phyloP scores from a whole-genome alignment of 2,797 vertebrate species.

The Cynodonichthys magdalenae region DNA sequence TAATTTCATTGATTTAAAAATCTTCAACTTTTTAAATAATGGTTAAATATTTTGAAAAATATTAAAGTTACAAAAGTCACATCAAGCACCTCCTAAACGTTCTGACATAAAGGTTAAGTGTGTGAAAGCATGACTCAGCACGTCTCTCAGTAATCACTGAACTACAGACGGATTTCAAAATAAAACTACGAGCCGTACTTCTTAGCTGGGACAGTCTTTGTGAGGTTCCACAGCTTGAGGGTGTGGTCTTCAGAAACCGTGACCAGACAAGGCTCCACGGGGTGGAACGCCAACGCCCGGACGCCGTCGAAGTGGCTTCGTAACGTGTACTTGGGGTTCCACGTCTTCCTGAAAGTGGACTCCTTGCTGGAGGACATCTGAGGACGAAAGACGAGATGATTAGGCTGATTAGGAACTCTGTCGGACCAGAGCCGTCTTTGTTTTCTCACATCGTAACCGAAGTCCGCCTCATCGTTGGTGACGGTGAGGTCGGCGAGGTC shows the following conservation, averaged over 20 bases:
- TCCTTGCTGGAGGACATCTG: slow-evolving; percentile 96
- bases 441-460: slow-evolving; percentile 94
- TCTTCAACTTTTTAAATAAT: too few relatives aligned
- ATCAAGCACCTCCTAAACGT: too few relatives aligned
- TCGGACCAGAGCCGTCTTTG: too few relatives aligned
- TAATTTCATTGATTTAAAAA: too few relatives aligned
- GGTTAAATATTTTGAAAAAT: too few relatives aligned
- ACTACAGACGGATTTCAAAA: too few relatives aligned
- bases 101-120: too few relatives aligned
- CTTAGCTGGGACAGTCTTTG: slow-evolving; percentile 99
- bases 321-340: slow-evolving; percentile 97
- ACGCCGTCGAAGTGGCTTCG: slow-evolving; percentile 98
- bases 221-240: slow-evolving; percentile 98
- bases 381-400: accelerated
- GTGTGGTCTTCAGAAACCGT: slow-evolving; percentile 99
- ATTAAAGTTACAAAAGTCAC: too few relatives aligned
- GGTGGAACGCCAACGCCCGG: slow-evolving; percentile 95
- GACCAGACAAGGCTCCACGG: slow-evolving; percentile 96
- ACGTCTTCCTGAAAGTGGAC: slow-evolving; percentile 96
- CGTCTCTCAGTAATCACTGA: neutral
- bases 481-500: slow-evolving; percentile 98
- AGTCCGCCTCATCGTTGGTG: slow-evolving; percentile 95
- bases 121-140: neutral
- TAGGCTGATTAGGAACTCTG: accelerated
- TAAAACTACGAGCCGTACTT: slow-evolving; percentile 81